Evolutionary conservation across 1,140 invertebrate species (phyloP), one percentile per base, ranked within the genome.

Genomic region (Cylas formicarius): DNA sequence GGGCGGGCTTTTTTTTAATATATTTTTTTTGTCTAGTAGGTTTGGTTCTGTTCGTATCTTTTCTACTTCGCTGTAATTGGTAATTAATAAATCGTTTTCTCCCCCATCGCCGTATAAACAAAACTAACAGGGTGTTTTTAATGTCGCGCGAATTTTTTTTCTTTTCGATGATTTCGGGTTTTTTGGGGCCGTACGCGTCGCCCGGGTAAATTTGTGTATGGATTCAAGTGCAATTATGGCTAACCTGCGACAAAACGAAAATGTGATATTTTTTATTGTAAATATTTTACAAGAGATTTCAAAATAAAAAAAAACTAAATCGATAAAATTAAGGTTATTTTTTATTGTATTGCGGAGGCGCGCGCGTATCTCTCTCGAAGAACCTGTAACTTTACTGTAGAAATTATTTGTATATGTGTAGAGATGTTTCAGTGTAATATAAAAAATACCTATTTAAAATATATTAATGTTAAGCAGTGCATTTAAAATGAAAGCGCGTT

Each of bases 371-470:
- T 5, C 32, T 16, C 40, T 36, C 28, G 23, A 26, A 36, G 29
- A 36, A 6, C 42, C 42, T 28, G 33, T 19, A 8, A 36, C 35
- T 34, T 43, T 43, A 33, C 40, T 44, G 42, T 44, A 44, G 42
- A 44, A 35, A 44, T 44, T 28, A 36, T 13, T 44, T 44, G 28
- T 44, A 36, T 33, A 43, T 44, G 33, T 44, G 37, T 36, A 44
- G 42, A 44, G 23, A 36, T 19, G 31, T 21, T 44, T 44, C 42
- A 33, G 23, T 44, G 42, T 44, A 44, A 44, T 44, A 44, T 44
- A 44, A n/a, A n/a, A n/a, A 44, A 44, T 44, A 44, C 42, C 35
- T 44, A 33, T 44, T 44, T 35, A 44, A n/a, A 44, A 44, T 44
- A 44, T 44, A 44, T 44, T 44, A 44, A 44, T 44, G 42, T 44